Evolutionary conservation across 2,797 vertebrate genomes (phyloP), one percentile per base, ranked within the genome.

Genomic region (Gallinago stenura): DNA sequence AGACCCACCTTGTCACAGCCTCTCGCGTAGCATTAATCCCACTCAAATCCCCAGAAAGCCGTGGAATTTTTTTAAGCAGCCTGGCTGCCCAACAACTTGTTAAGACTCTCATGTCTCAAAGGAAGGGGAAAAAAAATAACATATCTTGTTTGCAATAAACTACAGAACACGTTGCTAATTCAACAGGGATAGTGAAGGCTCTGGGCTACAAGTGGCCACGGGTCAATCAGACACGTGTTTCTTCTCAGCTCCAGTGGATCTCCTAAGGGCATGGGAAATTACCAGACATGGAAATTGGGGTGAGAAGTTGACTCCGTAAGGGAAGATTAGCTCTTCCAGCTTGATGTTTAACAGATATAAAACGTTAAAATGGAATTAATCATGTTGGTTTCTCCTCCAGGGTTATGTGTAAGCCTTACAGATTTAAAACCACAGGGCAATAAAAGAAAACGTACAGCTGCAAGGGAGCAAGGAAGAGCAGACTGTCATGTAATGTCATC

Each of bases 31-130:
- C 17, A 14, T 16, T 21, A 0, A 71, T 30, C 31, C 4, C 10
- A 45, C 12, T 62, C 31, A n/a, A 35, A 12, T 37, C 41, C 89
- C 30, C 24, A 41, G 26, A 43, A 95, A 80, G 57, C 3, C 1
- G 3, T 3, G 37, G 53, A 0, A 0, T 41, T 69, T 88, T 88
- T 46, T 37, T 0, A 20, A 18, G 28, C 31, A 28, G 35, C 30
- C 86, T 57, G n/a, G 3, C 21, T 6, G 22, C 69, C 24, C 85
- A 33, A 10, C 16, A 30, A 43, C 58, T 73, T 19, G 13, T 37
- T 50, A 43, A 43, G 80, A 16, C 22, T 77, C 68, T 60, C 43
- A 4, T 0, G 1, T 45, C 45, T 60, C 35, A 2, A 53, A 46
- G 61, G 65, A 58, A 43, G 10, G 20, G 5, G 18, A 18, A 15